These are phyloP conservation scores for Emys orbicularis DNA, from an alignment of 2,797 vertebrate species.

Conservation along the genomic window DNA sequence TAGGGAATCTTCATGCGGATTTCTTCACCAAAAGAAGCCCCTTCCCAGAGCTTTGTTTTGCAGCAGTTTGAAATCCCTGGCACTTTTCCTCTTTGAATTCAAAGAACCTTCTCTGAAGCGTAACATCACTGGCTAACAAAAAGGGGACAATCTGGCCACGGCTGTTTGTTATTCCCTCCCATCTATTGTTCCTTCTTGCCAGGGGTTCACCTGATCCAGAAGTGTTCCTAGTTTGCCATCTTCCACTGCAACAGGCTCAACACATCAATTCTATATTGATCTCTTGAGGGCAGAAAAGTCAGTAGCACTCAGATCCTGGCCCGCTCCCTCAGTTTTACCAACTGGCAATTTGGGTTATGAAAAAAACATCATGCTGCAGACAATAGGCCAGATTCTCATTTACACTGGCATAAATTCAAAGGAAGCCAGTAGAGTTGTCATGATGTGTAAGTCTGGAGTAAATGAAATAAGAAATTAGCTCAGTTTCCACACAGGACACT, in stretches of 20 bases:
- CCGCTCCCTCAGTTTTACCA: fast-evolving
- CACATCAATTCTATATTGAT: background rate
- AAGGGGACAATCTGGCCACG: background rate
- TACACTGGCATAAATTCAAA: background rate
- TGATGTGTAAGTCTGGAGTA: background rate
- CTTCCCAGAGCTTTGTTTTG: slow-evolving; percentile 7
- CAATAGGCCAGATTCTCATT: background rate
- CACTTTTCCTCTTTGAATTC: slow-evolving; percentile 53
- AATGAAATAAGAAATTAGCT: background rate
- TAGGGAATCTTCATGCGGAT: background rate
- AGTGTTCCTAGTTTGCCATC: background rate
- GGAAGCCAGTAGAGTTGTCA: background rate
- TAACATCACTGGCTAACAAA: slow-evolving; percentile 60
- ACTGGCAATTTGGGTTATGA: background rate
- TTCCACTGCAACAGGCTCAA: background rate
- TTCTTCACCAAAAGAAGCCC: background rate
- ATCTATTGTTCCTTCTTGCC: background rate
- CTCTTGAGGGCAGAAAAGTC: background rate
- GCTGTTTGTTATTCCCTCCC: background rate
- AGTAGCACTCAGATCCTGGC: background rate
- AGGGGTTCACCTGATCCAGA: background rate
- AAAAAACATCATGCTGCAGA: background rate
- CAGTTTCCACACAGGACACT: background rate
- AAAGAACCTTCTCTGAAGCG: slow-evolving; percentile 54
- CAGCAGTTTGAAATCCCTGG: slow-evolving; percentile 56